A percentile compares a stretch with the other conserved stretches of the same genome.
These are phyloP conservation scores for Plecturocebus donacophilus DNA, from an alignment of 2,113 vertebrate species.

Conservation along the genomic window DNA sequence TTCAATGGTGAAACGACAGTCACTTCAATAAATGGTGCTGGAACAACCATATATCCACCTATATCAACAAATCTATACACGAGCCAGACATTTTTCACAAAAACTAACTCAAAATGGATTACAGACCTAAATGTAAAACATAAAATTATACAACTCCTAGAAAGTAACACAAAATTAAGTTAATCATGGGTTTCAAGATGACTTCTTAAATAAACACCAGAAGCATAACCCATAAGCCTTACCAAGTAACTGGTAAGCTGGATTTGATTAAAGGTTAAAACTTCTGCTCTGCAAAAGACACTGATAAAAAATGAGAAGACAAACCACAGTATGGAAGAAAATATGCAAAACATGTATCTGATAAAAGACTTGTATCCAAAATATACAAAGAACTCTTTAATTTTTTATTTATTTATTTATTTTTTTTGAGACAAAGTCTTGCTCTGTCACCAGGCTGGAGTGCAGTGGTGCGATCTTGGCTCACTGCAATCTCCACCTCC, in stretches of 20 bases:
- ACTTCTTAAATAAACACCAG: not conserved
- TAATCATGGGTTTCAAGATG: not conserved
- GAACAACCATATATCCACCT: not conserved
- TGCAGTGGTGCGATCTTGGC: no score
- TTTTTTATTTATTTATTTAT: no score
- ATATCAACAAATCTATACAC: not conserved
- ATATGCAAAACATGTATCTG: not conserved
- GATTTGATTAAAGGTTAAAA: constrained; percentile 11
- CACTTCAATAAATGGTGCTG: not conserved
- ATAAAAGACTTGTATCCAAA: constrained; percentile 9
- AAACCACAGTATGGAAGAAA: not conserved
- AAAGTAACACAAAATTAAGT: not conserved
- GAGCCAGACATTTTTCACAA: not conserved
- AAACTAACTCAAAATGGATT: constrained; percentile 2
- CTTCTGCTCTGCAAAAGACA: not conserved
- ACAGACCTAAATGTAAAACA: not conserved
- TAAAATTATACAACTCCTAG: not conserved
- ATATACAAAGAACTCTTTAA: not conserved
- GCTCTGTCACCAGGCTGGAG: no score
- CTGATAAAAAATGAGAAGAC: not conserved
- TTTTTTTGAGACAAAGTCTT: no score
- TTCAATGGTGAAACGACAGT: not conserved
- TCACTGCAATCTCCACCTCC: no score
- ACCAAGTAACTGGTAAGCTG: not conserved
- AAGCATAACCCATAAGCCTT: not conserved